These are phyloP conservation scores for Lepus timidus DNA, from an alignment of 2,113 vertebrate genomes.

Conservation along the genomic window DNA sequence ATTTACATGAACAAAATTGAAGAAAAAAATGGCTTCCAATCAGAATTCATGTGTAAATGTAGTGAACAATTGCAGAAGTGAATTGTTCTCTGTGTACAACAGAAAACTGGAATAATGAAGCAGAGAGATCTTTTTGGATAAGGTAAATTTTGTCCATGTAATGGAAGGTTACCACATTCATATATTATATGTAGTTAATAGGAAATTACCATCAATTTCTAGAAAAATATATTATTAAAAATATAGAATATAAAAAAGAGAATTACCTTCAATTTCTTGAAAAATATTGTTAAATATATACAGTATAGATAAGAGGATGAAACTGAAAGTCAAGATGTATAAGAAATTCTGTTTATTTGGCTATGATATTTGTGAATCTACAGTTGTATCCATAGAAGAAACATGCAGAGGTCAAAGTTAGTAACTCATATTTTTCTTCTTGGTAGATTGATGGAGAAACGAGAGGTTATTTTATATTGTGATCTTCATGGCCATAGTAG, in stretches of 20 bases:
- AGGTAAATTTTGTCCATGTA: not conserved
- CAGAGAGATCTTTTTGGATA: not conserved
- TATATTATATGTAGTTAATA: not conserved
- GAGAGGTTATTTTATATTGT: slow-evolving; percentile 88
- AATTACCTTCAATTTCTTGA: not conserved
- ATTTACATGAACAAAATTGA: not conserved
- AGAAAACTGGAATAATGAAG: slow-evolving; percentile 4
- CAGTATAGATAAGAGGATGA: not conserved
- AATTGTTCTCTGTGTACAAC: not conserved
- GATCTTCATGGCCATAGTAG: slow-evolving; percentile 91
- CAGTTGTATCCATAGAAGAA: not conserved
- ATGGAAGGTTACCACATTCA: not conserved
- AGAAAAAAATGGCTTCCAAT: not conserved
- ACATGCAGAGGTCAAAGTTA: not conserved
- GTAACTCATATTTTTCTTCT: slow-evolving; percentile 54
- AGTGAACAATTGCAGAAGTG: not conserved
- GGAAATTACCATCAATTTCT: not conserved
- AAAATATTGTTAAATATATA: slow-evolving; percentile 1
- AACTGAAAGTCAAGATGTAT: not conserved
- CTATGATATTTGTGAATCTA: slow-evolving; percentile 11
- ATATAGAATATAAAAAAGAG: not conserved
- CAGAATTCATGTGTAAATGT: not conserved
- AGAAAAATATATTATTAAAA: not conserved
- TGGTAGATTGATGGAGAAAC: slow-evolving; percentile 86
- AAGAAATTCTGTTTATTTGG: slow-evolving; percentile 44